These are phyloP conservation scores for Polyergus mexicanus DNA, from an alignment of 1,140 invertebrate species.

Conservation along the genomic window DNA sequence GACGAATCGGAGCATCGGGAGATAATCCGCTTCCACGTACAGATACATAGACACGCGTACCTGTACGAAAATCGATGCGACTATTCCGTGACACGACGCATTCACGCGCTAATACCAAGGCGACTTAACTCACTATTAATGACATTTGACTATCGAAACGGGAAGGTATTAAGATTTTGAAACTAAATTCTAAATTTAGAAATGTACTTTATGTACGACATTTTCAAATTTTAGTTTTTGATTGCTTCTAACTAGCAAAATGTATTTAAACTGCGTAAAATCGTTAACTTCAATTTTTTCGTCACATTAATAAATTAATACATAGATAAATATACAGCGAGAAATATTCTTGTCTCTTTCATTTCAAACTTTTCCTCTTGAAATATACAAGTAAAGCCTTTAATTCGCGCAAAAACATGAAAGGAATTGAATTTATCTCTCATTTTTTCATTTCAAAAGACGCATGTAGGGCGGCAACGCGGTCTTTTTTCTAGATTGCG, in stretches of 20 bases:
- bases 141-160: constrained; percentile 6
- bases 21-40: constrained; percentile 43
- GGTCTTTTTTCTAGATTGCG: constrained; percentile 30
- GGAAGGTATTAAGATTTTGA: background rate
- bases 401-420: background rate
- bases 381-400: background rate
- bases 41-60: background rate
- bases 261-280: background rate
- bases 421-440: constrained; percentile 22
- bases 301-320: background rate
- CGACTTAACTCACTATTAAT: constrained; percentile 38
- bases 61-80: constrained; percentile 43
- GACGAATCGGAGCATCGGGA: constrained; percentile 45
- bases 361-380: constrained; percentile 13
- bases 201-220: background rate
- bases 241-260: background rate
- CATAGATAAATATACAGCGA: background rate
- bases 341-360: background rate
- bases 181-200: background rate
- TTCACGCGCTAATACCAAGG: constrained; percentile 39
- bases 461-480: background rate
- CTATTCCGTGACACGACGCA: constrained; percentile 34
- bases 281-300: background rate
- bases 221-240: background rate
- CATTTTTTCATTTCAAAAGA: constrained; percentile 25